These are phyloP conservation scores for Phaonia tiefii DNA, from an alignment of 2,888 invertebrate species.

Conservation along the genomic window DNA sequence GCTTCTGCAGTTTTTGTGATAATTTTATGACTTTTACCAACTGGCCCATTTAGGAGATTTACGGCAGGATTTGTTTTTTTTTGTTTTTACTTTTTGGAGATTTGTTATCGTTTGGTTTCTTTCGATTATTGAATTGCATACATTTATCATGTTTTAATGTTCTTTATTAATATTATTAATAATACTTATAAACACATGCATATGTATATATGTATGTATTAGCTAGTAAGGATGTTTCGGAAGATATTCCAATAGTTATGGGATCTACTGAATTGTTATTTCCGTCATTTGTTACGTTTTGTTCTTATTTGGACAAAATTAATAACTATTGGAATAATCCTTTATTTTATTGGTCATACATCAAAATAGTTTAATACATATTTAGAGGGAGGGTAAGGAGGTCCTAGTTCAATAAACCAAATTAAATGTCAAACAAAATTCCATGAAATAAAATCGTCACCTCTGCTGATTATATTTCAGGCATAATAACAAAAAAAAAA, in stretches of 20 bases:
- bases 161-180: conserved; percentile 11
- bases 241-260: neutral
- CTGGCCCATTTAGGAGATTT: conserved; percentile 68
- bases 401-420: too few species aligned
- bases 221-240: too few species aligned
- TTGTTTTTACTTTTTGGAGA: neutral
- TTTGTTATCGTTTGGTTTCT: neutral
- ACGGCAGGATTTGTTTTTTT: neutral
- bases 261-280: neutral
- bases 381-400: too few species aligned
- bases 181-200: neutral
- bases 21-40: conserved; percentile 70
- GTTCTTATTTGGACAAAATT: conserved; percentile 3
- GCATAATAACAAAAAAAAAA: too few species aligned
- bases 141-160: neutral
- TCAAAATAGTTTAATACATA: too few species aligned
- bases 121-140: neutral
- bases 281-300: conserved; percentile 9
- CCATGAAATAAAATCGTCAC: too few species aligned
- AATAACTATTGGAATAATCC: neutral
- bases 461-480: too few species aligned
- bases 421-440: too few species aligned
- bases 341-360: neutral
- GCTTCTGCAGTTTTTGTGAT: conserved; percentile 52
- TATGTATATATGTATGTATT: neutral